Percentiles rank a stretch among this genome's conserved stretches.
Conservation (phyloP, 2,113 vertebrate genomes). For the Pelvicachromis taeniatus region DNA sequence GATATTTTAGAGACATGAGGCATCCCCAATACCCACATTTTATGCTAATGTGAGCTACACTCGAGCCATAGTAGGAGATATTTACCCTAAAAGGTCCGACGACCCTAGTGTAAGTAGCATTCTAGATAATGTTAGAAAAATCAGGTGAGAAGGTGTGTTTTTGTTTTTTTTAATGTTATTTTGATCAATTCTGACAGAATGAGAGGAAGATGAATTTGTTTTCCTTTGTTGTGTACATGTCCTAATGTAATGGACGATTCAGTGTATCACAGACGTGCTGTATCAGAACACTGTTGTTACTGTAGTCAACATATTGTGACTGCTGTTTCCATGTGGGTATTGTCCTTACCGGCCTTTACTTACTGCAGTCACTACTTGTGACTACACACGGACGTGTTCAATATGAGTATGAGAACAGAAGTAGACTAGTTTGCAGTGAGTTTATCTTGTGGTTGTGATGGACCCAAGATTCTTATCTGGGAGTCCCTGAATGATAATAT, state of each 20-base stretch:
- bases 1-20: neutral
- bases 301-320: neutral
- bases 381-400: neutral
- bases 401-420: neutral
- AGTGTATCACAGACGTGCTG: neutral
- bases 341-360: neutral
- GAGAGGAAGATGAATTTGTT: neutral
- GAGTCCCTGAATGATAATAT: neutral
- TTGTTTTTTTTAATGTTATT: too few species aligned
- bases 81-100: neutral
- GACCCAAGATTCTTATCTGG: neutral
- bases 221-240: neutral
- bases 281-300: neutral
- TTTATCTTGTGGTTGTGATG: neutral
- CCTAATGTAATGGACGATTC: neutral
- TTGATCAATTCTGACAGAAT: neutral
- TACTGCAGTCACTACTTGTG: neutral
- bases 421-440: neutral
- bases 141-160: neutral
- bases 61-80: neutral
- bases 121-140: neutral
- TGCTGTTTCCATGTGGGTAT: neutral
- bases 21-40: neutral
- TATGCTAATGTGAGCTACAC: neutral
- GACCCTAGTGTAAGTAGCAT: neutral